Evolutionary conservation across 2,888 invertebrate species (phyloP).

Genomic region (Idaea aversata): DNA sequence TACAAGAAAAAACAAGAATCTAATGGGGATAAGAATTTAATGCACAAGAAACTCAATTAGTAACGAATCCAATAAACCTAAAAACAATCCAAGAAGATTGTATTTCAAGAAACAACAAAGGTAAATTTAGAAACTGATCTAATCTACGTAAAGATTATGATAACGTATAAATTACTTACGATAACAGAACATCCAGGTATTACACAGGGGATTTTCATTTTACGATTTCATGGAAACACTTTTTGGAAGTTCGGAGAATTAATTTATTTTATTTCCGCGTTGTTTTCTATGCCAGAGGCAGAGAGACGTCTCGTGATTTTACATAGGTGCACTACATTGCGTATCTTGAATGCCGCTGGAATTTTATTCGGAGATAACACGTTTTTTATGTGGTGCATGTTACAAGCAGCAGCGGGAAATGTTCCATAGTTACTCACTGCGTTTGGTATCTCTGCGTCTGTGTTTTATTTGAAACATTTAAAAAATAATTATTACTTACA

Average conservation of each 20-base stretch:
- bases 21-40: no score
- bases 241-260: constrained; percentile 9
- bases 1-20: no score
- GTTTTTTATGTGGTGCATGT: constrained; percentile 26
- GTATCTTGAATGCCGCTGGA: constrained; percentile 18
- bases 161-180: constrained; percentile 46
- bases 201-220: constrained; percentile 61
- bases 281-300: constrained; percentile 23
- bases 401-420: constrained; percentile 18
- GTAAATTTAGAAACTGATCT: constrained; percentile 2
- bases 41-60: no score
- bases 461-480: no score
- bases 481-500: no score
- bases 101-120: constrained; percentile 12
- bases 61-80: no score
- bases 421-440: no score
- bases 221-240: constrained; percentile 5
- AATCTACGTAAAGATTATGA: constrained; percentile 3
- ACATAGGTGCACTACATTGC: constrained; percentile 34
- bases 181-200: constrained; percentile 57
- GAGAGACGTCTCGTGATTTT: background rate
- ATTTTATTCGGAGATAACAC: constrained; percentile 50
- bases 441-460: no score
- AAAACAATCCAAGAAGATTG: background rate
- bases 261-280: constrained; percentile 7